phyloP scores from a whole-genome alignment of 1,140 invertebrate genomes.

The Augochlora pura region DNA sequence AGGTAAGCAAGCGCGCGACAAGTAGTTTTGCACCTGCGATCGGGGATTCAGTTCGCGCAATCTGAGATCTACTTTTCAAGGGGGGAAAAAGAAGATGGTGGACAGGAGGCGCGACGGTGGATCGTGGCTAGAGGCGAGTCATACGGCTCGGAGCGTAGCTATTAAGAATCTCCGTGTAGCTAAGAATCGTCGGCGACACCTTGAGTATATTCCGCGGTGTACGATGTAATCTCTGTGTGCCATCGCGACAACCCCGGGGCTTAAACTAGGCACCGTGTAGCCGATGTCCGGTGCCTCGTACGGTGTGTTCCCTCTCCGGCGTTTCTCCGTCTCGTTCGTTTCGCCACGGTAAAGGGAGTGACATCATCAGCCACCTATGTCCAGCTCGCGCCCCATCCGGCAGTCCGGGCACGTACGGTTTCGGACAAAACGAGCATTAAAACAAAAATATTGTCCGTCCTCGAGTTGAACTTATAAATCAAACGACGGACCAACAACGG shows the following conservation, averaged over 20 bases:
- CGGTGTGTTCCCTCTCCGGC: constrained; percentile 46
- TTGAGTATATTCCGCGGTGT: constrained; percentile 65
- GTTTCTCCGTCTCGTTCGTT: constrained; percentile 6
- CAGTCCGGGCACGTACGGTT: constrained; percentile 72
- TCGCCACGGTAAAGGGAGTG: constrained; percentile 58
- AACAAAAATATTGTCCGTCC: constrained; percentile 71
- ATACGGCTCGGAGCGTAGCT: constrained; percentile 27
- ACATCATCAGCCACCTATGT: constrained; percentile 77
- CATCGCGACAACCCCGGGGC: constrained; percentile 70
- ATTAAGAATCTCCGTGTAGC: constrained; percentile 54
- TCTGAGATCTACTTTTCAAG: neutral
- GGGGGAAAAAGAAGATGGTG: neutral
- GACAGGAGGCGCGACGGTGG: neutral
- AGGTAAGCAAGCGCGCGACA: neutral
- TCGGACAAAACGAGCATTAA: constrained; percentile 67
- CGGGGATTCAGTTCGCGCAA: neutral
- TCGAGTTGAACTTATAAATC: constrained; percentile 74
- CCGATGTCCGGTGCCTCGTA: constrained; percentile 68
- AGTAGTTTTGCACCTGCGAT: neutral
- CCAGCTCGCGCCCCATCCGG: constrained; percentile 67
- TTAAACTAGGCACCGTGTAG: constrained; percentile 73
- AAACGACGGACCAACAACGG: constrained; percentile 54
- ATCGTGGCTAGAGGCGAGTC: constrained; percentile 15
- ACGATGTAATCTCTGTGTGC: constrained; percentile 75
- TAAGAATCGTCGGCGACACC: constrained; percentile 58